phyloP scores from a whole-genome alignment of 2,113 vertebrate species.

The Turnix velox region DNA sequence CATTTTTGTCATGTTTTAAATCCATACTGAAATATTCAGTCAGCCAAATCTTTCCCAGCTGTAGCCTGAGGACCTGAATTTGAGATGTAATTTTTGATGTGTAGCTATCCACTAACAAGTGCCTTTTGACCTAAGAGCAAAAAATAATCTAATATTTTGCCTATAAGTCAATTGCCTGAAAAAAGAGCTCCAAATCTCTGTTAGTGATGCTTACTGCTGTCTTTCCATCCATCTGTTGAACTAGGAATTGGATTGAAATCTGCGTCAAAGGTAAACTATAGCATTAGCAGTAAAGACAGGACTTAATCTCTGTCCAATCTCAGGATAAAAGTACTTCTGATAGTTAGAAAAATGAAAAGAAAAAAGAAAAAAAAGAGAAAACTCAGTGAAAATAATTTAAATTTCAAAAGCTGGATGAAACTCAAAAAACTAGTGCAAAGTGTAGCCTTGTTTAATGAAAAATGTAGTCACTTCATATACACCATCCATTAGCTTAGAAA shows the following conservation, averaged over 20 bases:
- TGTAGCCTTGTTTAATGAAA: background rate
- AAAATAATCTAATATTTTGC: constrained; percentile 24
- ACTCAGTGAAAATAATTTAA: background rate
- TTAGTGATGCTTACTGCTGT: background rate
- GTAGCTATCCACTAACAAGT: background rate
- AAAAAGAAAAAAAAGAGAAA: background rate
- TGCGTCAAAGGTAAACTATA: constrained; percentile 46
- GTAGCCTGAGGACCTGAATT: background rate
- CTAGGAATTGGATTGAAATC: constrained; percentile 19
- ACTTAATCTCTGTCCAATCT: background rate
- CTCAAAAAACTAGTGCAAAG: background rate
- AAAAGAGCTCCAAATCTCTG: background rate
- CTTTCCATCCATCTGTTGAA: constrained; percentile 28
- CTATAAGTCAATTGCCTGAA: constrained; percentile 5
- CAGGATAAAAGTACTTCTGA: background rate
- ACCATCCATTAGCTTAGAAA: background rate
- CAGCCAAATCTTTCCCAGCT: constrained; percentile 31
- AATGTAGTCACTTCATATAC: background rate
- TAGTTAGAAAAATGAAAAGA: background rate
- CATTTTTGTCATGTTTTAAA: background rate
- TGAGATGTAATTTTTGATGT: background rate
- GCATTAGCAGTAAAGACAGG: background rate
- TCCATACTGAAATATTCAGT: constrained; percentile 3
- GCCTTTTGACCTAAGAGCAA: background rate
- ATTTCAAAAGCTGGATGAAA: background rate